Evolutionary conservation across 92 coral and sea anemone species (phyloP).

Genomic region (Paramuricea clavata): DNA sequence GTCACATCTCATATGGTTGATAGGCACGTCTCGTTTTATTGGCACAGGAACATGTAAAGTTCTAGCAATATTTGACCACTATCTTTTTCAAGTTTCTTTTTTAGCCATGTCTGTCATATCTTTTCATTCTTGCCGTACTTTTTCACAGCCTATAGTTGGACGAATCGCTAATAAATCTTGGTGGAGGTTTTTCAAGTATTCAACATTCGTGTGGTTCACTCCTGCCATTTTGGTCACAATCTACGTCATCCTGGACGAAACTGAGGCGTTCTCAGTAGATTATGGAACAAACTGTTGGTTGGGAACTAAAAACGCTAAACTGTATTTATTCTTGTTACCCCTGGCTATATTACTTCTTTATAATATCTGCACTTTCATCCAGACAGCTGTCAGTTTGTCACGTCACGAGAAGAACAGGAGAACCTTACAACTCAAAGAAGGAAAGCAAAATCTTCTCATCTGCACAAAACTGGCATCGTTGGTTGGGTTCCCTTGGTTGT

Average conservation of each 20-base stretch:
- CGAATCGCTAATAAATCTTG: background rate
- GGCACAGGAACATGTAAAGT: background rate
- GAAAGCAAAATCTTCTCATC: background rate
- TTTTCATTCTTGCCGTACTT: background rate
- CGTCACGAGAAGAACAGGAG: background rate
- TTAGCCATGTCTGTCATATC: background rate
- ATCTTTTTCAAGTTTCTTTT: background rate
- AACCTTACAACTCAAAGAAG: background rate
- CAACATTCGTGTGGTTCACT: constrained; percentile 33
- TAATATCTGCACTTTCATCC: background rate
- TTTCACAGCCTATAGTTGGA: background rate
- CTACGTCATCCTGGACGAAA: no score
- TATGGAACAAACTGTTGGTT: no score
- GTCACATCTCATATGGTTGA: no score
- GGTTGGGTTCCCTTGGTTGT: background rate
- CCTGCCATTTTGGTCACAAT: constrained; percentile 1
- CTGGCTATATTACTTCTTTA: no score
- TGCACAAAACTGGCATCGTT: background rate
- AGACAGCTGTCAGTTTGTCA: no score
- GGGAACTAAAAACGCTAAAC: no score
- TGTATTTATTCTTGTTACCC: no score
- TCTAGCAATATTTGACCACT: constrained; percentile 39
- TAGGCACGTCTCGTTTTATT: background rate
- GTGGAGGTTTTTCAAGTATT: no score
- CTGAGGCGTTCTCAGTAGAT: no score